These are phyloP conservation scores for Motacilla alba DNA, from an alignment of 2,113 vertebrate genomes.

Conservation along the genomic window DNA sequence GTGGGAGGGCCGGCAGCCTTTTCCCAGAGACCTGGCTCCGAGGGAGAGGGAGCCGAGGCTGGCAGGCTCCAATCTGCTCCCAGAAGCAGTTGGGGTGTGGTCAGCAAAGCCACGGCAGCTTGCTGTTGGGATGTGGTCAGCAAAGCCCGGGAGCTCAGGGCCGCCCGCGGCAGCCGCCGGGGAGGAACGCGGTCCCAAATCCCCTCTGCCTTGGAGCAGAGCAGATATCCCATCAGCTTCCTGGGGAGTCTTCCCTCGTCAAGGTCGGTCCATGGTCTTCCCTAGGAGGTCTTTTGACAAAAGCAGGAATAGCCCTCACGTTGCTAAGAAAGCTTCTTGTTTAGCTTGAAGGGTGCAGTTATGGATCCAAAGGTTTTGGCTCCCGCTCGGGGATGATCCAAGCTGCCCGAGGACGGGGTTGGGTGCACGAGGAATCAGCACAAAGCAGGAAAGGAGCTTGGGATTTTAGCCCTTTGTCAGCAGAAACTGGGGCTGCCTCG, in stretches of 20 bases:
- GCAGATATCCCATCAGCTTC: not conserved
- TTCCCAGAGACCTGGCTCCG: not conserved
- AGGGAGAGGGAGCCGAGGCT: not conserved
- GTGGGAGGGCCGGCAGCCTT: not conserved
- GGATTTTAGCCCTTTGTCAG: constrained; percentile 35
- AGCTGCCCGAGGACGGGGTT: not conserved
- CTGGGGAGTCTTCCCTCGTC: not conserved
- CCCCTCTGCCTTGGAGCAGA: not conserved
- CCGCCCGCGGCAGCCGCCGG: not conserved
- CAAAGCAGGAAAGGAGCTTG: not conserved
- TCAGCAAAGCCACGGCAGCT: not conserved
- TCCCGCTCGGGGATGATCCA: accelerated
- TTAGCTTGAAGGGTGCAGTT: not conserved
- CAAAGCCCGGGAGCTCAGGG: not conserved
- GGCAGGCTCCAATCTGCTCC: accelerated
- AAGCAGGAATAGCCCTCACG: not conserved
- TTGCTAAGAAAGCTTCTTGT: not conserved
- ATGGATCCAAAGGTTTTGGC: not conserved
- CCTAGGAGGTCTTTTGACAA: not conserved
- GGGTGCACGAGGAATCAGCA: not conserved
- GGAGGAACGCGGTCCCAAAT: not conserved
- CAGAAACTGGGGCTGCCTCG: not conserved
- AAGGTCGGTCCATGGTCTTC: not conserved
- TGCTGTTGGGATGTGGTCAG: not conserved
- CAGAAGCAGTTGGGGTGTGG: not conserved